Evolutionary conservation across 2,888 invertebrate species (phyloP).

Genomic region (Apeira syringaria): DNA sequence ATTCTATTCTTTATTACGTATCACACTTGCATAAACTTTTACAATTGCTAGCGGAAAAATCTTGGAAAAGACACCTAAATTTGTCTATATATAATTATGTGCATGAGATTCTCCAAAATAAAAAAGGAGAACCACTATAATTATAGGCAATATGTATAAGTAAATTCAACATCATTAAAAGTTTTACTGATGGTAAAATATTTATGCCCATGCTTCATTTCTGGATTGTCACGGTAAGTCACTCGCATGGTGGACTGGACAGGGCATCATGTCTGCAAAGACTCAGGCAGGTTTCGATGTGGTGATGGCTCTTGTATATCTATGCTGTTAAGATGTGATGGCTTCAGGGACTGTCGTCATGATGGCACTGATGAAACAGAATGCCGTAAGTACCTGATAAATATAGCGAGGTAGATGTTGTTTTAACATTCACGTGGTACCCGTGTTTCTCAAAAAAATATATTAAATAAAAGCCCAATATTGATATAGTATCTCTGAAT

Average conservation of each 20-base stretch:
- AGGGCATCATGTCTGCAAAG: slow-evolving; percentile 64
- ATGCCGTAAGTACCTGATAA: slow-evolving; percentile 82
- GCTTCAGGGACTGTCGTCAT: slow-evolving; percentile 87
- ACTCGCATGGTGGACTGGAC: slow-evolving; percentile 54
- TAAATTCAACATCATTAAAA: too few species aligned
- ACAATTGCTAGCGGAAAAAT: too few species aligned
- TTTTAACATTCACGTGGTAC: slow-evolving; percentile 5
- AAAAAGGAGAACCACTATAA: too few species aligned
- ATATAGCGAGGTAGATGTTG: neutral
- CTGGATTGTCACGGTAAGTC: slow-evolving; percentile 61
- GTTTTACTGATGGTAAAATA: neutral
- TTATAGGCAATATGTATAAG: too few species aligned
- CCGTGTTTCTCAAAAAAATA: too few species aligned
- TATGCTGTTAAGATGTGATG: slow-evolving; percentile 87
- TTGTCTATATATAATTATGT: too few species aligned
- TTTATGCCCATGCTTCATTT: slow-evolving; percentile 49
- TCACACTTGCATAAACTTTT: too few species aligned
- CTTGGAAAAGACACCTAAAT: too few species aligned
- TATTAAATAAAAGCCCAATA: too few species aligned
- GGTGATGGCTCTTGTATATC: slow-evolving; percentile 89
- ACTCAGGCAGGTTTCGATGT: slow-evolving; percentile 87
- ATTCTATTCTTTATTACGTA: too few species aligned
- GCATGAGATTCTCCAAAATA: too few species aligned
- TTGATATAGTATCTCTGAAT: too few species aligned
- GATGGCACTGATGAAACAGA: slow-evolving; percentile 86